Percentiles rank a stretch among this genome's conserved stretches.
Evolutionary conservation across 2,888 invertebrate species (phyloP).

Genomic region (Caradrina clavipalpis): DNA sequence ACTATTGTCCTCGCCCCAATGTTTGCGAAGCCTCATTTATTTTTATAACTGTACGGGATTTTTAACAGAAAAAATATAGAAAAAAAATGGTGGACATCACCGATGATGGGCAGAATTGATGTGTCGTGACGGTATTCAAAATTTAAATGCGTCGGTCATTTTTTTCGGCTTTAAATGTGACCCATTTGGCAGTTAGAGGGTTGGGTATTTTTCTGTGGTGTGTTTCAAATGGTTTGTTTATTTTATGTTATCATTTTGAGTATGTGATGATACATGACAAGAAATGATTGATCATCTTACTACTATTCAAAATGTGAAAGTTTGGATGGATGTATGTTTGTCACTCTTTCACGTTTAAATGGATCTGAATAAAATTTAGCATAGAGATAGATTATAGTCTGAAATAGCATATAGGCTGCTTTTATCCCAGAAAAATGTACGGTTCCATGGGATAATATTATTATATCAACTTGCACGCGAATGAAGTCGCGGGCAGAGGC

Average conservation of each 20-base stretch:
- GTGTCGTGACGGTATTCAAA: conserved; percentile 78
- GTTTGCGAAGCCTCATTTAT: conserved; percentile 87
- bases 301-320: too few species aligned
- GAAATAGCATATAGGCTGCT: too few species aligned
- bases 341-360: too few species aligned
- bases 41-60: conserved; percentile 86
- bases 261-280: conserved; percentile 20
- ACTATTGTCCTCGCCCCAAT: conserved; percentile 89
- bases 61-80: conserved; percentile 80
- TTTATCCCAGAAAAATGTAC: too few species aligned
- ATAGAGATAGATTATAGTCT: too few species aligned
- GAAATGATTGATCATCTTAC: conserved; percentile 4
- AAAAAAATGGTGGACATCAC: conserved; percentile 81
- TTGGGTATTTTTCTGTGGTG: conserved; percentile 48
- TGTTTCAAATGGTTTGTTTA: conserved; percentile 50
- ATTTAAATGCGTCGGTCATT: conserved; percentile 74
- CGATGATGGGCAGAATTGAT: conserved; percentile 79
- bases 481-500: too few species aligned
- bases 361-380: too few species aligned
- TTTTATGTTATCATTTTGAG: conserved; percentile 40
- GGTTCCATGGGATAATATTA: too few species aligned
- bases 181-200: conserved; percentile 64
- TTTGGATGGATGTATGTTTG: too few species aligned
- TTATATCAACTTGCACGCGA: too few species aligned
- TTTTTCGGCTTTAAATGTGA: conserved; percentile 64